These are phyloP conservation scores for Drosophila ogumai DNA, from an alignment of 1,140 invertebrate species.

Conservation along the genomic window DNA sequence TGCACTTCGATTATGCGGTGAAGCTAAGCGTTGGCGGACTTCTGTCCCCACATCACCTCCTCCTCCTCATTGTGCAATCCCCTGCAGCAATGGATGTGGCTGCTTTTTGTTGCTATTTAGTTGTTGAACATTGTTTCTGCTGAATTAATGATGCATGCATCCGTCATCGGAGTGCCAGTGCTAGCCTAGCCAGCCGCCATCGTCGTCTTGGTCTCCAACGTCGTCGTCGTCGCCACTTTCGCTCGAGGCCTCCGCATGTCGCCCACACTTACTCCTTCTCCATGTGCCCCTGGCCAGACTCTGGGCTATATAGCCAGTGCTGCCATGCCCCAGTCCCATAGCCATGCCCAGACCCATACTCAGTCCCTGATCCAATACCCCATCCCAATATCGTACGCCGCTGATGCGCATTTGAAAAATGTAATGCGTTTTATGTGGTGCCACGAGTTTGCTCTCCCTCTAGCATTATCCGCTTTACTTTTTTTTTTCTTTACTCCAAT, in stretches of 20 bases:
- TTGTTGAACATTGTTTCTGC: slow-evolving; percentile 58
- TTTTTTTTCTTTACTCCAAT: slow-evolving; percentile 1
- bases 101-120: slow-evolving; percentile 42
- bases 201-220: slow-evolving; percentile 40
- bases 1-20: slow-evolving; percentile 57
- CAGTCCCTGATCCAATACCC: slow-evolving; percentile 19
- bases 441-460: slow-evolving; percentile 16
- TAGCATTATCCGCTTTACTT: slow-evolving; percentile 12
- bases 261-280: slow-evolving; percentile 42
- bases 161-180: slow-evolving; percentile 70
- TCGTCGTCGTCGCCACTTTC: slow-evolving; percentile 60
- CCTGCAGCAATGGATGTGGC: slow-evolving; percentile 6
- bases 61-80: background rate
- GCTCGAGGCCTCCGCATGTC: slow-evolving; percentile 44
- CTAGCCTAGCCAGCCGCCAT: slow-evolving; percentile 13
- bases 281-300: slow-evolving; percentile 19
- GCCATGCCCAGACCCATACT: background rate
- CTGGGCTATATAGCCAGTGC: slow-evolving; percentile 29
- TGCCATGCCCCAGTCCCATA: slow-evolving; percentile 3
- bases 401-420: slow-evolving; percentile 65
- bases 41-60: slow-evolving; percentile 22
- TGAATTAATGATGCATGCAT: slow-evolving; percentile 83
- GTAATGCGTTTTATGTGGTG: slow-evolving; percentile 66
- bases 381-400: slow-evolving; percentile 1
- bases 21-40: slow-evolving; percentile 41